These are phyloP conservation scores for Drosophila eugracilis DNA, from an alignment of 1,140 invertebrate species.

Conservation along the genomic window DNA sequence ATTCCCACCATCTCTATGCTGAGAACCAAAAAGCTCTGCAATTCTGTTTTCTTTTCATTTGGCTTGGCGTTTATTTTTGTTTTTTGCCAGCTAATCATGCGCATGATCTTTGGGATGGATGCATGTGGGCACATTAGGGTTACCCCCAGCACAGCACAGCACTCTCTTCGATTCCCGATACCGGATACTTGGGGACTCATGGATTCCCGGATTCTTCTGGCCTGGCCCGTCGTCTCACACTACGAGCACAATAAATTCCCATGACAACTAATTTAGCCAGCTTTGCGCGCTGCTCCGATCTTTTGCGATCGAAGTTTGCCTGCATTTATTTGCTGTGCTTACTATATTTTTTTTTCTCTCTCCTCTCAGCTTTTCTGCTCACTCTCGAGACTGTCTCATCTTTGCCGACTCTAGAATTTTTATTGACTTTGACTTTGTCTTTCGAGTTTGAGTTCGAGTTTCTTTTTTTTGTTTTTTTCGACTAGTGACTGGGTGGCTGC, in stretches of 20 bases:
- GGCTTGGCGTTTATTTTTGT: constrained; percentile 3
- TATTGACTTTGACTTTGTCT: constrained; percentile 71
- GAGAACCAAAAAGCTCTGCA: constrained; percentile 25
- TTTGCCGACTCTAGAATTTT: constrained; percentile 64
- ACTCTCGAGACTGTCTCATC: constrained; percentile 33
- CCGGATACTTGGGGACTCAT: not conserved
- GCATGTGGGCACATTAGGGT: constrained; percentile 54
- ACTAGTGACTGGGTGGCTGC: constrained; percentile 7
- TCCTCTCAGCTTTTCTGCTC: not conserved
- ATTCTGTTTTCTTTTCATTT: constrained; percentile 19
- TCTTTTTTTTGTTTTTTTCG: constrained; percentile 36
- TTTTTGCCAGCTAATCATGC: constrained; percentile 66
- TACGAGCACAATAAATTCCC: constrained; percentile 80
- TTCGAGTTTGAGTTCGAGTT: constrained; percentile 35
- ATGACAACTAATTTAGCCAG: constrained; percentile 81
- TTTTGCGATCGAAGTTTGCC: constrained; percentile 51
- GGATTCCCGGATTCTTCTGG: not conserved
- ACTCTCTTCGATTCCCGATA: constrained; percentile 14
- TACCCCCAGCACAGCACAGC: constrained; percentile 10
- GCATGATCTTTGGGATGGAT: constrained; percentile 64
- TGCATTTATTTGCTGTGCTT: constrained; percentile 48
- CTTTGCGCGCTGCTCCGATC: constrained; percentile 41
- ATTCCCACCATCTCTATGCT: constrained; percentile 18
- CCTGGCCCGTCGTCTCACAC: constrained; percentile 27
- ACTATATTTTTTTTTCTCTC: constrained; percentile 2